Evolutionary conservation across 2,797 vertebrate genomes (phyloP).

Genomic region (Falco columbarius): DNA sequence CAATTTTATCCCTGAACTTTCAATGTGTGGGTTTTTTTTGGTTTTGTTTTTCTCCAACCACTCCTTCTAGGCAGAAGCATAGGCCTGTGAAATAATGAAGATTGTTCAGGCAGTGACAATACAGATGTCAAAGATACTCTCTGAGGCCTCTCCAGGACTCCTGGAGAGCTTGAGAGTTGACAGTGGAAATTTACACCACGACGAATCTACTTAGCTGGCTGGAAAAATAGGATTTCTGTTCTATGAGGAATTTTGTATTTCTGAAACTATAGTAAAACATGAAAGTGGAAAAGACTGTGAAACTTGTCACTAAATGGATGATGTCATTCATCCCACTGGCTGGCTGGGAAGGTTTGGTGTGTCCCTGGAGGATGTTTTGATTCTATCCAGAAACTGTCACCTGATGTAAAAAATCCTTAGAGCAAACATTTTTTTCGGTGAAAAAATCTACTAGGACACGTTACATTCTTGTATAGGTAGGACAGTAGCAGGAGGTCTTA

Average conservation of each 20-base stretch:
- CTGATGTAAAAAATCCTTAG: not conserved
- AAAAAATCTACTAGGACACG: not conserved
- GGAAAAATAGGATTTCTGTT: not conserved
- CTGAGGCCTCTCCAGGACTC: not conserved
- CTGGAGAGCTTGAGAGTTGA: not conserved
- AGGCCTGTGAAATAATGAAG: not conserved
- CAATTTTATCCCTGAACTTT: not conserved
- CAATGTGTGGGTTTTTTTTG: not conserved
- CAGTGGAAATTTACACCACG: not conserved
- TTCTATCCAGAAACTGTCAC: not conserved
- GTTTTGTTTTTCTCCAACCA: fast-evolving
- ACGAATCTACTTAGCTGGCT: not conserved
- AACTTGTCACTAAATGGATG: not conserved
- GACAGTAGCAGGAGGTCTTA: not conserved
- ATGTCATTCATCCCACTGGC: not conserved
- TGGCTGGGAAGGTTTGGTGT: not conserved
- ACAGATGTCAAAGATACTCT: not conserved
- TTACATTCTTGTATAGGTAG: not conserved
- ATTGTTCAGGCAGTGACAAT: not conserved
- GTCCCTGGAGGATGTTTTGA: not conserved
- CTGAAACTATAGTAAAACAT: not conserved
- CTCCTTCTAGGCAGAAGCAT: not conserved
- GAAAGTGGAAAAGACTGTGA: not conserved
- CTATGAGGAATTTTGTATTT: not conserved
- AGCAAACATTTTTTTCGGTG: not conserved